Conservation (phyloP, 2,888 invertebrate species). For the Lordiphosa andalusiaca region DNA sequence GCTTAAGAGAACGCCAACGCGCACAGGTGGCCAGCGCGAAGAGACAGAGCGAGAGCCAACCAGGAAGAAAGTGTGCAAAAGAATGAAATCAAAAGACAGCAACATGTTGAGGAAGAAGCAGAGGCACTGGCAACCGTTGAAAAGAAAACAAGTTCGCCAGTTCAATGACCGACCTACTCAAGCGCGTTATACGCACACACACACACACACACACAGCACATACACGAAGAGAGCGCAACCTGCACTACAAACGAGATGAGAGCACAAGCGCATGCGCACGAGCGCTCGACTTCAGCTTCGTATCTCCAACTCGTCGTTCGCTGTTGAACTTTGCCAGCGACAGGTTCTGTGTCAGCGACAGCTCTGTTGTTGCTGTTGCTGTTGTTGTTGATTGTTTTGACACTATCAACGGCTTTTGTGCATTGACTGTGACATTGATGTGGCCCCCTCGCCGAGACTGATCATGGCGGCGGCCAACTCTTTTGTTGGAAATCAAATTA, state of each 20-base stretch:
- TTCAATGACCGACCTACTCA: slow-evolving; percentile 82
- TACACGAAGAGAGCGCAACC: slow-evolving; percentile 25
- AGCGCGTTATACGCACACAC: slow-evolving; percentile 75
- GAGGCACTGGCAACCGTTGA: slow-evolving; percentile 39
- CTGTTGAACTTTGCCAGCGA: slow-evolving; percentile 65
- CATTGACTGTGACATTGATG: slow-evolving; percentile 75
- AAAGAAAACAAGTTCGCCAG: slow-evolving; percentile 78
- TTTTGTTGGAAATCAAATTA: slow-evolving; percentile 48
- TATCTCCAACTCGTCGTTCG: slow-evolving; percentile 2
- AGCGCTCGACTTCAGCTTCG: slow-evolving; percentile 17
- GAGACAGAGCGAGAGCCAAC: slow-evolving; percentile 28
- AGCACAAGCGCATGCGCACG: slow-evolving; percentile 55
- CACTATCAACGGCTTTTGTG: slow-evolving; percentile 62
- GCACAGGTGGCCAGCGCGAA: slow-evolving; percentile 22
- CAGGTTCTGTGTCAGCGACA: slow-evolving; percentile 62
- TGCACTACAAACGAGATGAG: slow-evolving; percentile 21
- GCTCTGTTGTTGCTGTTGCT: slow-evolving; percentile 34
- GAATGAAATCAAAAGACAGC: slow-evolving; percentile 42
- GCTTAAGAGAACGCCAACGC: slow-evolving; percentile 46
- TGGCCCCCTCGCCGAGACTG: background rate
- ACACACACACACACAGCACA: slow-evolving; percentile 55
- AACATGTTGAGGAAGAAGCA: slow-evolving; percentile 31
- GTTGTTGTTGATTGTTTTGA: slow-evolving; percentile 30
- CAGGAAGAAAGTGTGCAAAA: slow-evolving; percentile 71
- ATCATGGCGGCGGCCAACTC: background rate